Evolutionary conservation across 2,888 invertebrate species (phyloP), one percentile per base, ranked within the genome.

Genomic region (Trichacis sp.): DNA sequence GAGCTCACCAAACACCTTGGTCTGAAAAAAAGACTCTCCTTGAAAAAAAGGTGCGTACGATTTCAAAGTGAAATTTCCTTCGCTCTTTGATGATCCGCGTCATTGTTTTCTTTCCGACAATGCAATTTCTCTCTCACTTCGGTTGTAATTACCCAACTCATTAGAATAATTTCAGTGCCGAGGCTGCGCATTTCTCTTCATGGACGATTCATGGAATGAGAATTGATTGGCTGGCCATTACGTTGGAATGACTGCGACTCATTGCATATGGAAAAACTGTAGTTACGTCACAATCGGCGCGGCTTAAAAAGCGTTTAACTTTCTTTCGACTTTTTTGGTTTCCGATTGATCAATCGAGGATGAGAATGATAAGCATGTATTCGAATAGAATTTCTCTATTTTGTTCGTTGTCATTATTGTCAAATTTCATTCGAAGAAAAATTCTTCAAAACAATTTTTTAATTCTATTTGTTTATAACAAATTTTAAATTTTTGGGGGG

Each of bases 71-170:
- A 40, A 40, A 40, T 15, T 40, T 40, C 9, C 40, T n/a, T 14
- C 9, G 15, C 40, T 40, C 40, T 40, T 40, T 40, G 40, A 40
- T 40, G 56, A 67, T 53, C 46, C 46, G n/a, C 46, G 43, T 9
- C 57, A 57, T 58, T 58, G 52, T 58, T 52, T 50, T 63, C 50
- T 54, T 43, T 54, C 14, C 20, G 56, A 36, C 64, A 36, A 55
- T 53, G 52, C 55, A 64, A 53, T 68, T 68, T 55, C 68, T 47
- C 57, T 58, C 58, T 68, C 53, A 48, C 58, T 64, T 61, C 52
- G 53, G 55, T 53, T 48, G 46, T 55, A 58, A 68, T 68, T 68
- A 46, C 43, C 24, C 40, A 30, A 43, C 29, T 59, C 38, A 46
- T 46, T 24, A 46, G 3, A 46, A 64, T 59, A 55, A 55, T 53